Base-by-base conservation (phyloP, 2,888 invertebrate genomes). In the Hemaris fuciformis region DNA sequence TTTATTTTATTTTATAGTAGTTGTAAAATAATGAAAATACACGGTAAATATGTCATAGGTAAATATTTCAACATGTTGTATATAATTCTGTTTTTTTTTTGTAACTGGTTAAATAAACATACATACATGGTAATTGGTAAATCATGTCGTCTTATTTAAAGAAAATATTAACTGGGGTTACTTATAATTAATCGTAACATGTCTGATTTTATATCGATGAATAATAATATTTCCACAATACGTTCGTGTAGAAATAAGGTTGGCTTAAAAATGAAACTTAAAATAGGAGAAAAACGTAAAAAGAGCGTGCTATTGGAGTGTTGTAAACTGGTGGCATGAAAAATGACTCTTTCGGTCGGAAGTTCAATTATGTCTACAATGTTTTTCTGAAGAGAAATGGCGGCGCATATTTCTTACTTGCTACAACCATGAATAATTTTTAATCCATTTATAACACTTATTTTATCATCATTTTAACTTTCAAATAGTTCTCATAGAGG, bases 261-360 rank as follows among this genome's bases (percentile, higher is more conserved):
- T 38, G 38, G n/a, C n/a, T n/a, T n/a, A n/a, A 38, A 38, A n/a
- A 38, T 38, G n/a, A 38, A 38, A 38, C n/a, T 38, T 38, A 38
- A 38, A 63, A 62, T 64, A 67, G 66, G 22, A 58, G 59, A 34
- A 59, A 70, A 68, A 65, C 61, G 67, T 65, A 66, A 62, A 72
- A 70, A 66, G 25, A 48, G 48, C 48, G 25, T 48, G 65, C 64
- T 64, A 65, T 62, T 60, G 67, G 62, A 68, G 53, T 53, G 53
- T 63, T 67, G 70, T 69, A 72, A 77, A 77, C 70, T 71, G 77
- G 74, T 75, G 70, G 69, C 73, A 70, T 81, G 81, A 82, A 79
- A 79, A 77, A 81, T 80, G 61, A 73, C 65, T 64, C 63, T 67
- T 74, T 69, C 71, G 63, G 61, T 59, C 70, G 67, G 68, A 78